phyloP scores from a whole-genome alignment of 2,113 vertebrate species.

The Stomatorhinus ivindoensis region DNA sequence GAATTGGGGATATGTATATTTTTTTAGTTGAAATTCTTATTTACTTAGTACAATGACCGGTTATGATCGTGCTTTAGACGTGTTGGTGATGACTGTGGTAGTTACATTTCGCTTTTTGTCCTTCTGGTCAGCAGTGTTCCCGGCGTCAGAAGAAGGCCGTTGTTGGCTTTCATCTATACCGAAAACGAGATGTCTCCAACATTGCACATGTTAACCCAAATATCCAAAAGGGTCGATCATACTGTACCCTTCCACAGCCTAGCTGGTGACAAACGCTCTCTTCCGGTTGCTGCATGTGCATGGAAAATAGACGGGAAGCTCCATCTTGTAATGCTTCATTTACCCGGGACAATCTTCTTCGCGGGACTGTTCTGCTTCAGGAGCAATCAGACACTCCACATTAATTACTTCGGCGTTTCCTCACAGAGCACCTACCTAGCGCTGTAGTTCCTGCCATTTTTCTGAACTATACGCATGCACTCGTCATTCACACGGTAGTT shows the following conservation, averaged over 20 bases:
- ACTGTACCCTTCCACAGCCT: slow-evolving; percentile 29
- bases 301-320: slow-evolving; percentile 59
- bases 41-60: neutral
- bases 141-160: neutral
- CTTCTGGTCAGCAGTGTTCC: neutral
- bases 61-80: neutral
- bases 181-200: neutral
- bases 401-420: slow-evolving; percentile 64
- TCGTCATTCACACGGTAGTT: neutral
- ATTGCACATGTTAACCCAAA: neutral
- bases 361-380: slow-evolving; percentile 71
- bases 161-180: neutral
- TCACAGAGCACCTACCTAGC: slow-evolving; percentile 37
- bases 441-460: neutral
- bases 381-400: slow-evolving; percentile 76
- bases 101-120: neutral
- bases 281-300: slow-evolving; percentile 49
- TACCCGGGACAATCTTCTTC: slow-evolving; percentile 62
- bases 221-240: neutral
- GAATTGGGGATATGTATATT: neutral
- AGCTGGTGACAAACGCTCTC: slow-evolving; percentile 47
- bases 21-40: neutral
- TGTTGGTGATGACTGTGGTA: neutral
- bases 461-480: neutral
- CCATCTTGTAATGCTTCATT: slow-evolving; percentile 64